Base-by-base conservation (phyloP, 2,797 vertebrate genomes). In the Delichon dasypus region DNA sequence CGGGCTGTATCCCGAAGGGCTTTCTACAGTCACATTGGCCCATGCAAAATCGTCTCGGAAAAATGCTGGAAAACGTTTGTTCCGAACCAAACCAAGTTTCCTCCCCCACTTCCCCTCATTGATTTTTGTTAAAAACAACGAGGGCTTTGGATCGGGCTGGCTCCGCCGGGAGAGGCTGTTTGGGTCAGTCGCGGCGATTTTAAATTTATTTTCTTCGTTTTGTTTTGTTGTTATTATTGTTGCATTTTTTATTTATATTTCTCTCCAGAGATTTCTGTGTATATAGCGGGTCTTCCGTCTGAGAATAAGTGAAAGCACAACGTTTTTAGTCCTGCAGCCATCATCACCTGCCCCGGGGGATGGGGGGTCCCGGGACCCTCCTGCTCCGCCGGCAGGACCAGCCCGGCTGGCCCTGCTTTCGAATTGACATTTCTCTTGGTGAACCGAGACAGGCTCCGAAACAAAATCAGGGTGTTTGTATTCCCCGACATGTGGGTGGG, bases 21-120 rank as follows among this genome's bases (percentile, higher is more conserved):
- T 29, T 76, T 89, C n/a, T 11, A 13, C 38, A n/a, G 12, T 16
- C 40, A 3, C 44, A 13, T 25, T 10, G 9, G 7, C 40, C 18
- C n/a, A 18, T 30, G 36, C 32, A 67, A 85, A 92, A 77, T 13
- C 10, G 16, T 34, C 77, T 32, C 15, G 25, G 18, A 22, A 38
- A 89, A 76, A 30, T 19, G 18, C 11, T 19, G 3, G 16, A 16
- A 88, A 76, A 23, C 8, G 1, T 15, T 76, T 25, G 14, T 57
- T 12, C 26, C 13, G 13, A 42, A 19, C 20, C 30, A 44, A 82
- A 62, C 3, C 9, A 51, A 3, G 3, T 2, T 44, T 10, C 3
- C 3, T 8, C 10, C 2, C 0, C 38, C 38, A 38, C 11, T n/a
- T 11, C 4, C 3, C 8, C 7, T 2, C 10, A 21, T 3, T 22